These are phyloP conservation scores for Euglossa dilemma DNA, from an alignment of 1,140 invertebrate species.

Conservation along the genomic window DNA sequence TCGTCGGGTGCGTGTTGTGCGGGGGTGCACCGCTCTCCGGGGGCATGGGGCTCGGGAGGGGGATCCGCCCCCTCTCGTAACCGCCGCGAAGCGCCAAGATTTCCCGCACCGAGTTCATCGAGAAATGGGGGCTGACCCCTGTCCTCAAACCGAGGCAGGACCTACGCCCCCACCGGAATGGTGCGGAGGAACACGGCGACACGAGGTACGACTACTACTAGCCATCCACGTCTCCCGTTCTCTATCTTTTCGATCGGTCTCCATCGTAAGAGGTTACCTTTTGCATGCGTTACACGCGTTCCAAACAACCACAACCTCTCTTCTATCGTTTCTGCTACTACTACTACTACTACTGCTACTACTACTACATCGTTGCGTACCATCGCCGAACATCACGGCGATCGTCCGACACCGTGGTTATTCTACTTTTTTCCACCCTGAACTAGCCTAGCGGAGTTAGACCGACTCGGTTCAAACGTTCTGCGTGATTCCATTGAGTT, in stretches of 20 bases:
- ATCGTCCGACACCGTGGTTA: not conserved
- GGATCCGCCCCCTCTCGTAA: slow-evolving; percentile 83
- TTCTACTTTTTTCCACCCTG: not conserved
- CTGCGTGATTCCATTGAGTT: slow-evolving; percentile 25
- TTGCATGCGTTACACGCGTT: slow-evolving; percentile 33
- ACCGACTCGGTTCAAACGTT: slow-evolving; percentile 24
- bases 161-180: slow-evolving; percentile 88
- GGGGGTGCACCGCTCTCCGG: slow-evolving; percentile 76
- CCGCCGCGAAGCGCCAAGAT: slow-evolving; percentile 88
- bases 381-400: too few species aligned
- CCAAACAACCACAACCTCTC: not conserved
- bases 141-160: slow-evolving; percentile 96
- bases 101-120: slow-evolving; percentile 97
- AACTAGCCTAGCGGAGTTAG: slow-evolving; percentile 40
- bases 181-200: slow-evolving; percentile 87
- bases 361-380: not conserved
- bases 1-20: slow-evolving; percentile 72
- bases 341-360: not conserved
- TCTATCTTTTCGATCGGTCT: slow-evolving; percentile 27
- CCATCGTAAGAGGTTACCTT: slow-evolving; percentile 20
- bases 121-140: slow-evolving; percentile 97
- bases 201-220: slow-evolving; percentile 83
- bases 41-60: slow-evolving; percentile 82
- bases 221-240: slow-evolving; percentile 41
- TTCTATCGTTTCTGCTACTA: not conserved